Conservation (phyloP, 2,113 vertebrate genomes). For the Pelecanus crispus region DNA sequence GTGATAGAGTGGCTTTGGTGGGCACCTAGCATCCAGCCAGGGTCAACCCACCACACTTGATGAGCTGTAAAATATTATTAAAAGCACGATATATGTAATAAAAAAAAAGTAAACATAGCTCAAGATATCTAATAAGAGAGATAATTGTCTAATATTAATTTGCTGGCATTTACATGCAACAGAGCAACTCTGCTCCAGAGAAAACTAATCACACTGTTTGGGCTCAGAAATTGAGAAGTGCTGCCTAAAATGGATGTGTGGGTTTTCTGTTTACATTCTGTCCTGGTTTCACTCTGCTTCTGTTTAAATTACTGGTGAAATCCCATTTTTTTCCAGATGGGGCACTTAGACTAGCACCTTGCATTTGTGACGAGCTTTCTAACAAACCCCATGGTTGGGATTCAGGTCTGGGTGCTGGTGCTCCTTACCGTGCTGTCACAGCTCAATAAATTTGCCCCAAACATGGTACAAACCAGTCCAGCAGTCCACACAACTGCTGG, state of each 20-base stretch:
- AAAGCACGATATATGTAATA: neutral
- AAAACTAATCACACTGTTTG: neutral
- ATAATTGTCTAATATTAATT: neutral
- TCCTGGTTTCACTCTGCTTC: neutral
- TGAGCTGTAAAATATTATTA: neutral
- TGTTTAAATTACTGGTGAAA: neutral
- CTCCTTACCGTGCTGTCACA: neutral
- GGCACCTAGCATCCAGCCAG: no score
- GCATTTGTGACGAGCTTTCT: neutral
- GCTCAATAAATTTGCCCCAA: neutral
- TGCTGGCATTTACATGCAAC: neutral
- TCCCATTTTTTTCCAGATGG: neutral
- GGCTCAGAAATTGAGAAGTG: neutral
- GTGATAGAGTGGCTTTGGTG: no score
- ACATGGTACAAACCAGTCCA: neutral
- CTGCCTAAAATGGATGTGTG: neutral
- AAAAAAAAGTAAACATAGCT: neutral
- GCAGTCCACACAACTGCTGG: accelerated
- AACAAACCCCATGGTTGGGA: neutral
- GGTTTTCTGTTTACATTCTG: neutral
- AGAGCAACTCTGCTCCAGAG: neutral
- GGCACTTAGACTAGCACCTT: neutral
- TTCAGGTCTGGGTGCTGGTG: neutral
- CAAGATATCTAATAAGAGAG: neutral
- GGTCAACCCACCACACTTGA: no score